Percentiles rank a stretch among this genome's conserved stretches.
Evolutionary conservation across 2,113 vertebrate genomes (phyloP).

Genomic region (Tylochromis polylepis): DNA sequence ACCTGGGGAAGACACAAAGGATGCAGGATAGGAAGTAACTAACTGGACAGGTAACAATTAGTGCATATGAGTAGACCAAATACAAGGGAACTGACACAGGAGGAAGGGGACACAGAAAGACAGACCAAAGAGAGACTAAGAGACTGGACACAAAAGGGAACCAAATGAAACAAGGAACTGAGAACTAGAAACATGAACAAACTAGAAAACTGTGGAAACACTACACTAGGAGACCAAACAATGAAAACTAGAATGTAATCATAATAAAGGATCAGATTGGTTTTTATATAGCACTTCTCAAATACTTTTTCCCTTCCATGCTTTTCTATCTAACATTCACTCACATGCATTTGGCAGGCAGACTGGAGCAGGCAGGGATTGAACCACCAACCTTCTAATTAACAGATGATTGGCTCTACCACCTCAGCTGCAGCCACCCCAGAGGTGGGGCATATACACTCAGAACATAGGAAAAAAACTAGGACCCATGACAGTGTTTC

Average conservation of each 20-base stretch:
- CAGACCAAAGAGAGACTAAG: not conserved
- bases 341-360: not conserved
- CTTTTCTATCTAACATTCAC: not conserved
- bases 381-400: not conserved
- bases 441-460: not conserved
- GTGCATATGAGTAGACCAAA: too few relatives aligned
- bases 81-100: too few relatives aligned
- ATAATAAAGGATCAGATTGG: not conserved
- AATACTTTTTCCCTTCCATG: not conserved
- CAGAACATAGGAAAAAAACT: not conserved
- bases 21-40: not conserved
- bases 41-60: too few relatives aligned
- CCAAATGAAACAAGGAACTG: not conserved
- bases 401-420: not conserved
- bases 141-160: not conserved
- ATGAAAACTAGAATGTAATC: not conserved
- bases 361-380: not conserved
- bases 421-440: not conserved
- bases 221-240: not conserved
- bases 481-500: not conserved
- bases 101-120: not conserved
- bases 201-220: not conserved
- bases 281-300: not conserved
- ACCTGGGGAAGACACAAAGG: not conserved
- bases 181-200: not conserved